Evolutionary conservation across 2,797 vertebrate species (phyloP).

Genomic region (Discoglossus pictus): DNA sequence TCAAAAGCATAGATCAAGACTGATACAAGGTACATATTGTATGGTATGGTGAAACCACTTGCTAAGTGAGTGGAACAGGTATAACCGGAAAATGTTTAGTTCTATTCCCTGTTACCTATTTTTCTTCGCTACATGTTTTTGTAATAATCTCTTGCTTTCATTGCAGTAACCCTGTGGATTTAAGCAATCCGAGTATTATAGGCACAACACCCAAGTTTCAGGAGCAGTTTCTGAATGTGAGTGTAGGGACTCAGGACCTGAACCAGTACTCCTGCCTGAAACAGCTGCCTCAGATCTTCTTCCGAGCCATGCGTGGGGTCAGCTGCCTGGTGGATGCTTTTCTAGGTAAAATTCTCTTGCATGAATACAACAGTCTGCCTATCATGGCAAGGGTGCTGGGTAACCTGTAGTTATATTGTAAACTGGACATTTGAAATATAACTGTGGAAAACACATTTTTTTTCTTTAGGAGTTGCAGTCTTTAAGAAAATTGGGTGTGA

Average conservation of each 20-base stretch:
- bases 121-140: too few relatives aligned
- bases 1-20: too few relatives aligned
- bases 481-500: constrained; percentile 68
- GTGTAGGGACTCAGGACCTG: constrained; percentile 88
- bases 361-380: too few relatives aligned
- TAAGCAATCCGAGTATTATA: constrained; percentile 88
- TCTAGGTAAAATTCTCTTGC: constrained; percentile 84
- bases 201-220: constrained; percentile 91
- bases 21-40: too few relatives aligned
- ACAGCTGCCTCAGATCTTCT: constrained; percentile 89
- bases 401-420: too few relatives aligned
- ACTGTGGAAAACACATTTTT: constrained; percentile 47
- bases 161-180: constrained; percentile 89
- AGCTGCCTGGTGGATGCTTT: constrained; percentile 90
- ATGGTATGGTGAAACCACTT: too few relatives aligned
- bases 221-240: constrained; percentile 88
- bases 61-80: too few relatives aligned
- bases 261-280: constrained; percentile 91
- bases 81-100: too few relatives aligned
- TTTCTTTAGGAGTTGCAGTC: constrained; percentile 59
- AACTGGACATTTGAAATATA: not conserved
- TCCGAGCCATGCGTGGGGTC: constrained; percentile 88
- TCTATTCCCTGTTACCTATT: too few relatives aligned
- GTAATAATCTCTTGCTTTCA: constrained; percentile 25
- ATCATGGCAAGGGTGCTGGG: too few relatives aligned